Percentiles rank a stretch among this genome's conserved stretches.
These are phyloP conservation scores for Atrina japonica DNA, from an alignment of 2,888 invertebrate species.

Conservation along the genomic window DNA sequence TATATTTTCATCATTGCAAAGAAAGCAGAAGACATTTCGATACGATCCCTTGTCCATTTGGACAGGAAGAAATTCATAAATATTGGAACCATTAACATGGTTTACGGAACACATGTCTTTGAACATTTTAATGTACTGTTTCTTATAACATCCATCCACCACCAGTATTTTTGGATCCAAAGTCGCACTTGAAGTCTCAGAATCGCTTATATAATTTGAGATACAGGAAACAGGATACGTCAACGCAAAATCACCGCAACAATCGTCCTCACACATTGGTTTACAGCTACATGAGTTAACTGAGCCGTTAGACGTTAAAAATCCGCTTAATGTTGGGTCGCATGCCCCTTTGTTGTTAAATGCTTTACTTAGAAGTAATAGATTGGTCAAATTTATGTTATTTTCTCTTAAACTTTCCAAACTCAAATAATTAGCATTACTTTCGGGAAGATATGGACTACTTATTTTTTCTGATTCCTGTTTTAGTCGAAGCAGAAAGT, in stretches of 20 bases:
- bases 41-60: no score
- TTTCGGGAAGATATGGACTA: no score
- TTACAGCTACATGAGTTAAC: neutral
- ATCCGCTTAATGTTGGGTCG: neutral
- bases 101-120: no score
- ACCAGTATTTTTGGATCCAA: no score
- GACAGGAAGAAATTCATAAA: no score
- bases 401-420: neutral
- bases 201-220: neutral
- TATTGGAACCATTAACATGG: no score
- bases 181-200: neutral
- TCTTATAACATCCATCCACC: no score
- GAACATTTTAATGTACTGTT: no score
- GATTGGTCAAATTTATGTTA: neutral
- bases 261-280: neutral
- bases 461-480: no score
- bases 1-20: no score
- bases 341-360: neutral
- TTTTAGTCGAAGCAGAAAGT: neutral
- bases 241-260: constrained; percentile 8
- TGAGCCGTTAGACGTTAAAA: neutral
- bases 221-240: constrained; percentile 16
- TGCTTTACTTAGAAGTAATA: neutral
- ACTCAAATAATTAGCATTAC: neutral
- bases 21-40: no score